Evolutionary conservation across 2,797 vertebrate genomes (phyloP), one percentile per base, ranked within the genome.

Genomic region (Alcedo atthis): DNA sequence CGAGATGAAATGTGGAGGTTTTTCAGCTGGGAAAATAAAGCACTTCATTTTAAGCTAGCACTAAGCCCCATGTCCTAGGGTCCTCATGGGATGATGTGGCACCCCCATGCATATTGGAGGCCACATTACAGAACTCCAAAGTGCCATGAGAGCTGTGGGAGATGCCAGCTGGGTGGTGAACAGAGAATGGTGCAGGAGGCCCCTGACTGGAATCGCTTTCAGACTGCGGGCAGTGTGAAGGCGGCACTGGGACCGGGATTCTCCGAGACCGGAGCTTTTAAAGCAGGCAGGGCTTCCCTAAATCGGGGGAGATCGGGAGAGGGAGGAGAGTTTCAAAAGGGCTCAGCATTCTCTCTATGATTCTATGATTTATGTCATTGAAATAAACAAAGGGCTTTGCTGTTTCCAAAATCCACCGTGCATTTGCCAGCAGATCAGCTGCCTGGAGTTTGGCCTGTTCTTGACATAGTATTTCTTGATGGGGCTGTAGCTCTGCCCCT

Each of bases 71-170:
- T 4, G n/a, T 49, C 9, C 25, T 28, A 1, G 1, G 20, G 18
- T 59, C 28, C 28, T 78, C 9, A 3, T 2, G 55, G 64, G 53
- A 12, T 59, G 70, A 46, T 18, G 12, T 10, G 42, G 22, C 48
- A 74, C 53, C 28, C 32, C 71, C 40, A 20, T 0, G 0, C 32
- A 32, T 61, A 43, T n/a, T 15, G 3, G 76, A 20, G 30, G 26
- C 33, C 5, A 1, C 0, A 0, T 7, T 59, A 3, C 30, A 40
- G 73, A 19, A 11, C 35, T 33, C 43, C 32, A 5, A 0, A 25
- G 35, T 22, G 51, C 19, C 74, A 48, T 0, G 1, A n/a, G 61
- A 45, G 5, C 33, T 1, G 15, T 0, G 4, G 45, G 83, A 67
- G 15, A 7, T 16, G 22, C 49, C 62, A 71, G 12, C 24, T 33